A percentile compares a stretch with the other conserved stretches of the same genome.
phyloP scores from a whole-genome alignment of 2,113 vertebrate genomes.

The Melanocharis versteri region DNA sequence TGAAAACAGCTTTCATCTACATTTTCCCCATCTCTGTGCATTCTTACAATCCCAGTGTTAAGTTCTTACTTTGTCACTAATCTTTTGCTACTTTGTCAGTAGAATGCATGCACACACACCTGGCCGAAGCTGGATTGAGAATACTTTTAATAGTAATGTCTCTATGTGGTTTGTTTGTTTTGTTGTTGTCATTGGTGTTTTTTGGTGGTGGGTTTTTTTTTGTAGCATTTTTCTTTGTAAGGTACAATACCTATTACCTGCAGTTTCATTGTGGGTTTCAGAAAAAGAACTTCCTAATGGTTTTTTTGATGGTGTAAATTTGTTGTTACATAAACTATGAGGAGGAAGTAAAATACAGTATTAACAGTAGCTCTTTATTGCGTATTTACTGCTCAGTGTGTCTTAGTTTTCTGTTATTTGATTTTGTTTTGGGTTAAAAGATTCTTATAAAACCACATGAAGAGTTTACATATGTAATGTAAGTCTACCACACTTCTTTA shows the following conservation, averaged over 20 bases:
- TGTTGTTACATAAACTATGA: neutral
- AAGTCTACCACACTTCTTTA: neutral
- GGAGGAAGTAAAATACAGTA: neutral
- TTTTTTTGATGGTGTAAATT: neutral
- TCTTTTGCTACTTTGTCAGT: neutral
- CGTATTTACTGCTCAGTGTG: neutral
- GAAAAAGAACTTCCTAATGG: neutral
- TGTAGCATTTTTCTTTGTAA: neutral
- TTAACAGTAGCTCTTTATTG: neutral
- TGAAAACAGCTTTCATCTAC: neutral
- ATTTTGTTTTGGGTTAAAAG: neutral
- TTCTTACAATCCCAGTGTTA: neutral
- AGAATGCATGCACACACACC: too few species aligned
- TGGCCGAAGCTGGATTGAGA: neutral
- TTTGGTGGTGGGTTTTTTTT: too few species aligned
- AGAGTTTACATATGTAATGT: neutral
- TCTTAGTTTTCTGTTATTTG: neutral
- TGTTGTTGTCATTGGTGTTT: too few species aligned
- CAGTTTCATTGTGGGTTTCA: neutral
- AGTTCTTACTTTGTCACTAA: neutral
- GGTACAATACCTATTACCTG: neutral
- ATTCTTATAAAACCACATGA: neutral
- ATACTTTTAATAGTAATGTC: neutral
- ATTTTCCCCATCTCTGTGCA: neutral
- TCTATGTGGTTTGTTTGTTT: neutral